phyloP scores from a whole-genome alignment of 2,888 invertebrate genomes.

The Acanthococcus lagerstroemiae region DNA sequence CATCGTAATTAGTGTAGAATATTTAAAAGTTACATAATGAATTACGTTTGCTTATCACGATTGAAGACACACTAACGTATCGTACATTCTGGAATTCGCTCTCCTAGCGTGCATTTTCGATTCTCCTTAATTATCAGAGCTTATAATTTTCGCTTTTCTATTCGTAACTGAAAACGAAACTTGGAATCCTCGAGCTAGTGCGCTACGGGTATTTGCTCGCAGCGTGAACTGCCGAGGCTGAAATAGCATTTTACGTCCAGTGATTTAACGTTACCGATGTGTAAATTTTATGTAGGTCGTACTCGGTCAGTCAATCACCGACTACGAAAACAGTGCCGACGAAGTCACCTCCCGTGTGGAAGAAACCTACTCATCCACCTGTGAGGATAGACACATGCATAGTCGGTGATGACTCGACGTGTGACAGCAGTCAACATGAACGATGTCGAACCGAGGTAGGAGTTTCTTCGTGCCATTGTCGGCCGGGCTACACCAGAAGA shows the following conservation, averaged over 20 bases:
- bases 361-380: constrained; percentile 57
- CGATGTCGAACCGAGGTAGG: constrained; percentile 74
- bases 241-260: no score
- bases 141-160: no score
- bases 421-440: constrained; percentile 78
- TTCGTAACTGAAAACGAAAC: background rate
- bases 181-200: background rate
- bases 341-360: constrained; percentile 37
- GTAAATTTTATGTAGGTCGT: constrained; percentile 22
- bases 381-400: constrained; percentile 86
- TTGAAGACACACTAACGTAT: no score
- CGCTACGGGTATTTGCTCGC: no score
- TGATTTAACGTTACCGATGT: no score
- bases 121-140: no score
- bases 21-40: no score
- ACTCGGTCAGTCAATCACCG: constrained; percentile 28
- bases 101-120: no score
- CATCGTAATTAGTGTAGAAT: no score
- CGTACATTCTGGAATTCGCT: no score
- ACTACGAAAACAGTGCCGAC: constrained; percentile 8
- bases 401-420: constrained; percentile 83
- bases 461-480: constrained; percentile 79
- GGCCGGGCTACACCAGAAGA: constrained; percentile 58
- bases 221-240: no score
- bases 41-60: no score